A percentile compares a stretch with the other conserved stretches of the same genome.
Conservation (phyloP, 2,113 vertebrate species). For the Rhea americana region DNA sequence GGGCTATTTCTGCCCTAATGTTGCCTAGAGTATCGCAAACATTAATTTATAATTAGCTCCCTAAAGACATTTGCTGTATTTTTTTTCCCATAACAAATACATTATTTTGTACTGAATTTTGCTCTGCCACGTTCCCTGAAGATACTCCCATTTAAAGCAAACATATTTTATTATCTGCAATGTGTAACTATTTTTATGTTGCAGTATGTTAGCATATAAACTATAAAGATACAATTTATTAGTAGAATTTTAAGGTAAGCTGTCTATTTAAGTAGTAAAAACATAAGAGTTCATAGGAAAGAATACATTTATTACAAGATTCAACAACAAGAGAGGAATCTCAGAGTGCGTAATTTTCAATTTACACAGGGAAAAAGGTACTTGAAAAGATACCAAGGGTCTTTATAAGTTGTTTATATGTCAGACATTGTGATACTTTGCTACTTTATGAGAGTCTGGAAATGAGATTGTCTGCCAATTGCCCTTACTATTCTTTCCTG, state of each 20-base stretch:
- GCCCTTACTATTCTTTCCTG: constrained; percentile 4
- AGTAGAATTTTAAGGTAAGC: neutral
- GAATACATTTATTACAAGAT: neutral
- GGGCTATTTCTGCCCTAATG: neutral
- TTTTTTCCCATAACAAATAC: neutral
- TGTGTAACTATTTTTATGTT: neutral
- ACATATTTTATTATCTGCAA: neutral
- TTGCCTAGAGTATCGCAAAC: neutral
- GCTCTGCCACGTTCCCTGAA: neutral
- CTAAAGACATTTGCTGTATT: neutral
- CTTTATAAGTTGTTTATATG: neutral
- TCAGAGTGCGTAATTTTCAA: constrained; percentile 1
- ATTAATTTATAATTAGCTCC: neutral
- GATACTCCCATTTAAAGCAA: neutral
- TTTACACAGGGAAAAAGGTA: neutral
- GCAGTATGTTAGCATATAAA: neutral
- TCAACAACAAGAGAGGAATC: neutral
- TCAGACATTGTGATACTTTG: neutral
- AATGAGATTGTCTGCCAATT: constrained; percentile 41
- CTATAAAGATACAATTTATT: neutral
- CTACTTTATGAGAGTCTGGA: neutral
- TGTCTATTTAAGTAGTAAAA: neutral
- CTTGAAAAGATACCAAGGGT: neutral
- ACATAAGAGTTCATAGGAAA: neutral
- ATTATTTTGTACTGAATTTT: neutral